Evolutionary conservation across 2,797 vertebrate species (phyloP).

Genomic region (Hippoglossus hippoglossus): DNA sequence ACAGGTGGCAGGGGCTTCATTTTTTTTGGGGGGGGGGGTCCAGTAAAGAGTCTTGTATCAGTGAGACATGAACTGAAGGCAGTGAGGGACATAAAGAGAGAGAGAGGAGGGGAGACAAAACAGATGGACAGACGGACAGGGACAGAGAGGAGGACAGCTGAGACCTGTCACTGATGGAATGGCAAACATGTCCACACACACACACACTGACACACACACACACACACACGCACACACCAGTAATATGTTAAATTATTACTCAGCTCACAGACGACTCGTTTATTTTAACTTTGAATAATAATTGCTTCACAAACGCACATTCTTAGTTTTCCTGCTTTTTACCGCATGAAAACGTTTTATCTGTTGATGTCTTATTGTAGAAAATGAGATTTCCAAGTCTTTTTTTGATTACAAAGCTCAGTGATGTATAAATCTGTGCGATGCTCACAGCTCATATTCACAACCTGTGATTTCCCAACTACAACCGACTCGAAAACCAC

Average conservation of each 20-base stretch:
- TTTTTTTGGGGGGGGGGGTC: not conserved
- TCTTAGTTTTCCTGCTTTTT: too few species aligned
- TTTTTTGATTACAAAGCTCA: too few species aligned
- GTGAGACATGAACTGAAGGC: not conserved
- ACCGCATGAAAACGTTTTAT: too few species aligned
- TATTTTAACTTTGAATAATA: too few species aligned
- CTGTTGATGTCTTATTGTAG: too few species aligned
- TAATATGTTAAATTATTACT: not conserved
- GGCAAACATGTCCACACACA: slow-evolving; percentile 58
- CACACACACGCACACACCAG: not conserved
- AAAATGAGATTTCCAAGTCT: too few species aligned
- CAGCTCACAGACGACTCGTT: too few species aligned
- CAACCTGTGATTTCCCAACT: too few species aligned
- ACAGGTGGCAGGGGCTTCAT: slow-evolving; percentile 4
- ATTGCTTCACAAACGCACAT: too few species aligned
- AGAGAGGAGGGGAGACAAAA: not conserved
- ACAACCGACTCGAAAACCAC: too few species aligned
- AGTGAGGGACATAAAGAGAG: not conserved
- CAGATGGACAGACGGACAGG: slow-evolving; percentile 13
- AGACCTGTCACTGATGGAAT: slow-evolving; percentile 63
- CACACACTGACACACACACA: slow-evolving; percentile 25
- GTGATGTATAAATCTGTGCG: too few species aligned
- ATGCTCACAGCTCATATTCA: too few species aligned
- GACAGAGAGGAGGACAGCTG: slow-evolving; percentile 67
- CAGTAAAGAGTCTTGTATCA: not conserved